These are phyloP conservation scores for Cataglyphis livida DNA, from an alignment of 2,888 invertebrate species.

Conservation along the genomic window DNA sequence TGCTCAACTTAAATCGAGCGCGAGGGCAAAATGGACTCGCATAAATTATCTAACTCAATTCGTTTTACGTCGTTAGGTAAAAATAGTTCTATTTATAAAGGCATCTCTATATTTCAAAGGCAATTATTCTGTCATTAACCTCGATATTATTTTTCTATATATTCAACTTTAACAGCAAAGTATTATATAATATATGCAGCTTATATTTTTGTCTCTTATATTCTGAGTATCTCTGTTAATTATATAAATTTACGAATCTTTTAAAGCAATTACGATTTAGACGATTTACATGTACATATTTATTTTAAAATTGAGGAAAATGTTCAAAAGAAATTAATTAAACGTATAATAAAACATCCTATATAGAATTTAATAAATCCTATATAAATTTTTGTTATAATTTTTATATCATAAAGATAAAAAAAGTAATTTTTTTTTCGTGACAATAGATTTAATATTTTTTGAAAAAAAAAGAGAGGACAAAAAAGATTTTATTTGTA, in stretches of 20 bases:
- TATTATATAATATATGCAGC: conserved; percentile 11
- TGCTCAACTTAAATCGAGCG: background rate
- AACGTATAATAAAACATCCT: background rate
- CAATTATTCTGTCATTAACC: conserved; percentile 28
- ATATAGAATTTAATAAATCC: background rate
- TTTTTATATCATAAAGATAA: conserved; percentile 2
- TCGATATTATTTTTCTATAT: conserved; percentile 37
- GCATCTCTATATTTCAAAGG: conserved; percentile 6
- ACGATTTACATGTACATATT: background rate
- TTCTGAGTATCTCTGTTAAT: background rate
- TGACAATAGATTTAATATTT: background rate
- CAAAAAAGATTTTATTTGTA: background rate
- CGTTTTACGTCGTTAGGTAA: conserved; percentile 39
- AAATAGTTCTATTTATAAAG: conserved; percentile 21
- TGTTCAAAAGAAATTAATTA: background rate
- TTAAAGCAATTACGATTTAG: background rate
- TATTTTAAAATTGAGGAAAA: background rate
- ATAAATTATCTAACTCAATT: conserved; percentile 26
- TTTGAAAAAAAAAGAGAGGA: background rate
- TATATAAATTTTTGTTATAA: background rate
- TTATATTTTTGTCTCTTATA: conserved; percentile 9
- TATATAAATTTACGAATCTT: background rate
- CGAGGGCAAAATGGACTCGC: conserved; percentile 10
- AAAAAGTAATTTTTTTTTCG: background rate
- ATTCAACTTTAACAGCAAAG: background rate